These are phyloP conservation scores for Leucophenga montana DNA, from an alignment of 2,888 invertebrate species.

Conservation along the genomic window DNA sequence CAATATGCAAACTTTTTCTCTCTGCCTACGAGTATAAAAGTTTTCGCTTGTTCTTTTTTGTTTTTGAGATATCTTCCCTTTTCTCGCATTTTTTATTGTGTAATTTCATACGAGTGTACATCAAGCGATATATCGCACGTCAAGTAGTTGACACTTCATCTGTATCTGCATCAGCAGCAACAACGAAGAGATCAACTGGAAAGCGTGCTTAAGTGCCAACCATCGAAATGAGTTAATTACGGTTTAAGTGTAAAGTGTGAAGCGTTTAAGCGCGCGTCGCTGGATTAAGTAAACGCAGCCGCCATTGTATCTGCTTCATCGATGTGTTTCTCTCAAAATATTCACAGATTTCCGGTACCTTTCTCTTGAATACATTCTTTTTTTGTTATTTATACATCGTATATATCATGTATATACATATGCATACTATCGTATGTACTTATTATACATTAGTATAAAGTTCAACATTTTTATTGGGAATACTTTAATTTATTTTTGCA, in stretches of 20 bases:
- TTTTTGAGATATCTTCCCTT: slow-evolving; percentile 13
- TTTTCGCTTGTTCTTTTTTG: slow-evolving; percentile 13
- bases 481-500: slow-evolving; percentile 20
- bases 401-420: too few relatives aligned
- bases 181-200: slow-evolving; percentile 14
- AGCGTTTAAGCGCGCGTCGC: background rate
- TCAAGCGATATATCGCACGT: slow-evolving; percentile 38
- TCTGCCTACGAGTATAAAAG: slow-evolving; percentile 7
- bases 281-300: slow-evolving; percentile 13
- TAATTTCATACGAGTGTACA: slow-evolving; percentile 30
- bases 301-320: slow-evolving; percentile 4
- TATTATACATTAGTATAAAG: slow-evolving; percentile 6
- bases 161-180: background rate
- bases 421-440: background rate
- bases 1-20: slow-evolving; percentile 8
- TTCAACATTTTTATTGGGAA: slow-evolving; percentile 19
- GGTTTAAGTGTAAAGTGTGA: slow-evolving; percentile 32
- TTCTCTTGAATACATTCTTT: slow-evolving; percentile 11
- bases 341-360: background rate
- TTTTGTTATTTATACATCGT: background rate
- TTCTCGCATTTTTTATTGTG: slow-evolving; percentile 6
- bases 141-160: slow-evolving; percentile 36
- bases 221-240: slow-evolving; percentile 44
- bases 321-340: background rate
- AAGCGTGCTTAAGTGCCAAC: slow-evolving; percentile 49